Evolutionary conservation across 2,113 vertebrate species (phyloP), one percentile per base, ranked within the genome.

Genomic region (Oncorhynchus nerka): DNA sequence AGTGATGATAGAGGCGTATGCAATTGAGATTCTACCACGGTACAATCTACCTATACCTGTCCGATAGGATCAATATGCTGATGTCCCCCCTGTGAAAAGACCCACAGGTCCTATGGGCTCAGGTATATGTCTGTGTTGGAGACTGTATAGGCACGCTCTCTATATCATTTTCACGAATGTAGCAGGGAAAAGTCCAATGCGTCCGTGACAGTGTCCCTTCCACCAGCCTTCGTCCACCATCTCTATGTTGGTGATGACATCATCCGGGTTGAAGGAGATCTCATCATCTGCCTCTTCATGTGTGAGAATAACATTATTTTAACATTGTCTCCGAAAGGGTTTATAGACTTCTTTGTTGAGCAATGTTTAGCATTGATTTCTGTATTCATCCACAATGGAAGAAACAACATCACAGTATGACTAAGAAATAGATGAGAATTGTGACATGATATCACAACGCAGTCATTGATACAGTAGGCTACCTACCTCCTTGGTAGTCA

Each of bases 151-250:
- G 20, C 67, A 45, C 12, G 15, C 70, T 93, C 88, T 93, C 84
- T 97, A 68, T 12, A 92, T 85, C 61, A 96, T 92, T 85, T 94
- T 79, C 80, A 98, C 97, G 1, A 97, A 99, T 75, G 94, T 90
- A 9, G 96, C 93, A n/a, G 97, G 97, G 70, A 99, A 99, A 61
- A 99, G 95, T 64, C 97, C 97, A 0, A 87, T 75, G 61, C 59
- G 87, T 4, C 95, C 96, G 0, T 67, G 86, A 83, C 97, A 98
- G 28, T 77, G 85, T 45, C 97, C 97, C 78, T 87, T 94, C 97
- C 97, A 99, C 97, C 97, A 99, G 81, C 95, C 96, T 75, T 98
- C 96, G 0, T 98, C 96, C 24, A 98, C 93, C 95, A 96, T 97
- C 92, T 98, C 96, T 1, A 99, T 94, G 84, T 96, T 91, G 5